Evolutionary conservation across 1,140 invertebrate genomes (phyloP), one percentile per base, ranked within the genome.

Genomic region (Bombus consobrinus): DNA sequence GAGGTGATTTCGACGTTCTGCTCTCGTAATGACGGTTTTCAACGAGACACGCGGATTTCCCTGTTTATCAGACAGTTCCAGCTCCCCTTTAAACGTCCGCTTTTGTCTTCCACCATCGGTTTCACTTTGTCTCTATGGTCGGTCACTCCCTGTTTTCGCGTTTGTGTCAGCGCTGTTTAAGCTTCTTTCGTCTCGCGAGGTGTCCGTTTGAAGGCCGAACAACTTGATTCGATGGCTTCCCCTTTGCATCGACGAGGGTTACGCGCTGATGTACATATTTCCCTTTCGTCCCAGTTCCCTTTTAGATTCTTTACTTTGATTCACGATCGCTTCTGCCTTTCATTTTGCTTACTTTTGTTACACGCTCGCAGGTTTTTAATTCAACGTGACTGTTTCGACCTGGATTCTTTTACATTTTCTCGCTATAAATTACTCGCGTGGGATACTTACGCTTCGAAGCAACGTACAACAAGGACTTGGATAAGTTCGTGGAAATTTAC

Each of bases 21-120:
- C 34, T 15, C 8, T 62, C 53, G 18, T 41, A 41, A 77, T 59
- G 53, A 3, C 53, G 6, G 34, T 37, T 62, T 37, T 59, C 53
- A 18, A 18, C 2, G 15, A 53, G 73, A 5, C 2, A 34, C 13
- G 73, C 43, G 28, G 37, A 62, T 77, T 77, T 39, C 4, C 25
- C 9, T 41, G 59, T 76, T 88, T 59, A n/a, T 43, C 59, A 53
- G 28, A 57, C 41, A 34, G 75, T 34, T 80, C 74, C 43, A 62
- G 68, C 28, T 85, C 32, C 64, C 32, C 41, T 68, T 79, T 79
- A 43, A 66, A 64, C 34, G 39, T 25, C n/a, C 39, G n/a, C 76
- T 59, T 75, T 43, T 64, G 59, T 62, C 9, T n/a, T 22, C 37
- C 69, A 25, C 34, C 13, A n/a, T 62, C 37, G 39, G 22, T 41